Evolutionary conservation across 2,888 invertebrate genomes (phyloP), one percentile per base, ranked within the genome.

Genomic region (Clusia tigrina): DNA sequence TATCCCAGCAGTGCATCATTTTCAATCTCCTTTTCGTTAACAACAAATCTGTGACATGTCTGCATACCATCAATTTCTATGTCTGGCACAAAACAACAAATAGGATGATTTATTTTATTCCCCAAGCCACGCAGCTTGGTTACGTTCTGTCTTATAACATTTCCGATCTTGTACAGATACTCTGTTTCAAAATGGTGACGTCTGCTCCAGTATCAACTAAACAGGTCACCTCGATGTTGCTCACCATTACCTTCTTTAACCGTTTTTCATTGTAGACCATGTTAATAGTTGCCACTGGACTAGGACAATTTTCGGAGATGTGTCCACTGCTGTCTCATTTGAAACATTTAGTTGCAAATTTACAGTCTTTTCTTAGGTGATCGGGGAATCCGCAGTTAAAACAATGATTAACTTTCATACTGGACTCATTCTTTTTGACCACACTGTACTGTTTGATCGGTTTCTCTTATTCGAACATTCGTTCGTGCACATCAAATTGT

Each of bases 271-370:
- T 15, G 2, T 24, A 25, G 18, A 58, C n/a, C 20, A 15, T 26
- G 22, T 58, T 17, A 5, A 51, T 46, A 26, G n/a, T n/a, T n/a
- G n/a, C n/a, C n/a, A n/a, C n/a, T n/a, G n/a, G n/a, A n/a, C n/a
- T n/a, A n/a, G n/a, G 22, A 46, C 58, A 59, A 3, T 52, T 23
- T 18, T 24, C 46, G 22, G 63, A 52, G 38, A 68, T 72, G 55
- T 78, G 77, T 1, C 77, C 76, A 55, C 67, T 74, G 1, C 67
- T 61, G 18, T 73, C 69, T 54, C 77, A 79, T 58, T 53, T 70
- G 53, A 78, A 80, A 60, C 78, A 79, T 66, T 78, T 79, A 2
- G 72, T 65, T 17, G 71, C 77, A 57, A 71, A 74, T n/a, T 24
- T 51, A n/a, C 68, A 67, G 22, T 58, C 48, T 52, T 53, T 60